These are phyloP conservation scores for Drosophila orena DNA, from an alignment of 1,140 invertebrate species.

Conservation along the genomic window DNA sequence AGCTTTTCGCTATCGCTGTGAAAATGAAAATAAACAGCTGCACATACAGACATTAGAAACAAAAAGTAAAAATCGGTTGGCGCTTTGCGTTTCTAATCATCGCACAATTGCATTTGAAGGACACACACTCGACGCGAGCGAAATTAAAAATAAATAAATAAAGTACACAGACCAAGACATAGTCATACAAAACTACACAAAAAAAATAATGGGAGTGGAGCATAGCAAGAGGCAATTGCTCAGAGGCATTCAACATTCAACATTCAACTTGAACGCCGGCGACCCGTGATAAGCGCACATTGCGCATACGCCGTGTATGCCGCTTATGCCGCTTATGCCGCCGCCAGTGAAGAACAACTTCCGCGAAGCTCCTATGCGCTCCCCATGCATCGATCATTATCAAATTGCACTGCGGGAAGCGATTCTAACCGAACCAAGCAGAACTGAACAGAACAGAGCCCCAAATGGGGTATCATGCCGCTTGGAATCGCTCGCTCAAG, in stretches of 20 bases:
- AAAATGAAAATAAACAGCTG: conserved; percentile 81
- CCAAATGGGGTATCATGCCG: conserved; percentile 38
- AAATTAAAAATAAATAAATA: conserved; percentile 81
- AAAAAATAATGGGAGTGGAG: background rate
- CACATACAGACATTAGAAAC: conserved; percentile 66
- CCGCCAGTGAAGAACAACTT: conserved; percentile 45
- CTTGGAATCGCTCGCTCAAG: conserved; percentile 56
- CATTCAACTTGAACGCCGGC: conserved; percentile 80
- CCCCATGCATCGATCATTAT: conserved; percentile 72
- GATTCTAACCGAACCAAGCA: conserved; percentile 31
- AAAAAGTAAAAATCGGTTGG: conserved; percentile 75
- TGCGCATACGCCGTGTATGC: conserved; percentile 69
- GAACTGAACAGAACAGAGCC: conserved; percentile 13
- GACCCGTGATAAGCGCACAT: conserved; percentile 75
- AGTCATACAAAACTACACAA: conserved; percentile 21
- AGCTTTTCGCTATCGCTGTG: conserved; percentile 72
- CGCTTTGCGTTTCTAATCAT: conserved; percentile 79
- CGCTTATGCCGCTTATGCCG: conserved; percentile 1
- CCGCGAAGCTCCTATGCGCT: conserved; percentile 53
- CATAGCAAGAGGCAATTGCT: conserved; percentile 16
- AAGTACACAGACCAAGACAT: conserved; percentile 27
- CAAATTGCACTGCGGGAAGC: conserved; percentile 79
- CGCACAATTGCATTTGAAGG: conserved; percentile 84
- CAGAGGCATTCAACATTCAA: conserved; percentile 26
- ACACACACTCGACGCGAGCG: conserved; percentile 52